Evolutionary conservation across 2,888 invertebrate genomes (phyloP).

Genomic region (Drosophila atripex): DNA sequence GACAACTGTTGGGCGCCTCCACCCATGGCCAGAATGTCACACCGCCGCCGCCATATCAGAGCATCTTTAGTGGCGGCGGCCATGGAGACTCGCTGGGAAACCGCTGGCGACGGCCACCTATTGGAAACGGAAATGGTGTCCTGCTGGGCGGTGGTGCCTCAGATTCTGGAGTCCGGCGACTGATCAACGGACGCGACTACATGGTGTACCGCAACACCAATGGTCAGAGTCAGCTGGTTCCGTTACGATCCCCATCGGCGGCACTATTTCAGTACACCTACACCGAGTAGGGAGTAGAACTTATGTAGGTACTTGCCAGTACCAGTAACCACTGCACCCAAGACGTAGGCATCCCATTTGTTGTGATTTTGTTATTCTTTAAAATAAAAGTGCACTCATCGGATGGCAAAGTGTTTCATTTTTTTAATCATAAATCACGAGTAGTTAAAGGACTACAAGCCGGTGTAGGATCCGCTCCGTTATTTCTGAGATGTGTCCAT

Average conservation of each 20-base stretch:
- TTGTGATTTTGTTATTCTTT: constrained; percentile 6
- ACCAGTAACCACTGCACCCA: constrained; percentile 18
- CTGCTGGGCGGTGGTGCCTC: constrained; percentile 52
- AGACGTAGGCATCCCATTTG: constrained; percentile 54
- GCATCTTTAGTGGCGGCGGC: constrained; percentile 75
- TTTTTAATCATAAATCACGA: background rate
- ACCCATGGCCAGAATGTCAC: constrained; percentile 72
- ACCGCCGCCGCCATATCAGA: constrained; percentile 88
- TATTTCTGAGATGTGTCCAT: too few species aligned
- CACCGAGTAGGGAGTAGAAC: constrained; percentile 68
- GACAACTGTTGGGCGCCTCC: constrained; percentile 54
- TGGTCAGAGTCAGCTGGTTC: constrained; percentile 89
- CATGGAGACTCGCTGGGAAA: constrained; percentile 18
- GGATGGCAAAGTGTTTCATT: background rate
- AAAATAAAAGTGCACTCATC: constrained; percentile 39
- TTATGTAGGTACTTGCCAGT: background rate
- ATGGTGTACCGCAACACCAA: constrained; percentile 87
- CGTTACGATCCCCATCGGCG: constrained; percentile 90
- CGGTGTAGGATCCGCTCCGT: too few species aligned
- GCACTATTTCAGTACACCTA: constrained; percentile 88
- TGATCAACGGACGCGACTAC: constrained; percentile 91
- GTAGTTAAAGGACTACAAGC: too few species aligned
- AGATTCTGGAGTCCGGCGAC: constrained; percentile 83
- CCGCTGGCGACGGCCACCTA: constrained; percentile 54
- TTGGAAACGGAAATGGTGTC: constrained; percentile 53